Evolutionary conservation across 23 tunicate genomes (phyloP), one percentile per base, ranked within the genome.

Genomic region (Phallusia fumigata): DNA sequence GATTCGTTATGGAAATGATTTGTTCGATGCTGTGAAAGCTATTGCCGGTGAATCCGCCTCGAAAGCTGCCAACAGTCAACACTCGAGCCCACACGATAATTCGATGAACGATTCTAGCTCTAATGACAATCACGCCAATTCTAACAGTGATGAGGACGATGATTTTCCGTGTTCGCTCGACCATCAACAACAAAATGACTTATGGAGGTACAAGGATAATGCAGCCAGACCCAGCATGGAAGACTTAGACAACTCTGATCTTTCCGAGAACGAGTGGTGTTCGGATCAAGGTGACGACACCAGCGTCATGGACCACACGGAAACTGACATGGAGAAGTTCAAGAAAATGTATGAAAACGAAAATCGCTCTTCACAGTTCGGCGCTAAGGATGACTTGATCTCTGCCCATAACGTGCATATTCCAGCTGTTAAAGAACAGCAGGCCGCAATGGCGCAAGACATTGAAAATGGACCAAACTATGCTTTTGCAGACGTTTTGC

Each of bases 321-420:
- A 40, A 24, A 33, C 19, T 18, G 58, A 35, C 33, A 32, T 74
- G 35, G 84, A 86, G 49, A 50, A 74, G 35, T 86, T 36, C 52
- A 86, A 80, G 35, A 74, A 86, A 52, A 78, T 86, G 35, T 86
- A 86, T 34, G 75, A 80, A 80, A 33, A 80, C 53, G 90, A 86
- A 75, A 86, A 86, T 65, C 72, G 33, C 13, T 74, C 84, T 3
- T 18, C 50, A 15, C 19, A 77, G 21, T 64, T 22, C 1, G 81
- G 26, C 2, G 30, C 53, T 11, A 19, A 35, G 3, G 32, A 35
- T n/a, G 30, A 6, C 11, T 10, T 45, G 3, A 22, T 34, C 1
- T 6, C 10, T 5, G 0, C 19, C 32, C 0, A 22, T 18, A 44
- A 34, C 28, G 32, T 5, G 69, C 26, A 58, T 24, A 24, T 21